Conservation (phyloP, 2,113 vertebrate species). For the Chroicocephalus ridibundus region DNA sequence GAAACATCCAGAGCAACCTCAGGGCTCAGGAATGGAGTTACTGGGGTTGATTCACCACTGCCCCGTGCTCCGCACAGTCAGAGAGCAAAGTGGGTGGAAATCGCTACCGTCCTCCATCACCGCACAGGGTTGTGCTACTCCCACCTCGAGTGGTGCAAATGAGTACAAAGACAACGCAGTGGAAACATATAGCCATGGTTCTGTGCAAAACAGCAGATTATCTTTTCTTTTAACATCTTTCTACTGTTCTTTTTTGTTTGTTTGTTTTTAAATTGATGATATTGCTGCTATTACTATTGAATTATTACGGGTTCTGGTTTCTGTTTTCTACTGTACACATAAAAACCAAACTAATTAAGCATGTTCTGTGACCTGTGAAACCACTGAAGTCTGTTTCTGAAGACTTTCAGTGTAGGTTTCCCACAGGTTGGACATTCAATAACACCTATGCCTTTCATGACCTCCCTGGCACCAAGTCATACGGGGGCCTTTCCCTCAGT, state of each 20-base stretch:
- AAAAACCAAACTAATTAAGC: background rate
- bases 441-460: background rate
- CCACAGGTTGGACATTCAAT: background rate
- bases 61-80: background rate
- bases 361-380: background rate
- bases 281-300: background rate
- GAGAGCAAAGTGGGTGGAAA: constrained; percentile 1
- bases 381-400: background rate
- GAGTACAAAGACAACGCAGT: background rate
- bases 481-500: background rate
- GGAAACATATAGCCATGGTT: background rate
- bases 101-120: background rate
- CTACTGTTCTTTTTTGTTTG: background rate
- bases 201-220: background rate
- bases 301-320: background rate
- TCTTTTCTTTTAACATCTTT: background rate
- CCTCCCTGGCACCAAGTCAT: background rate
- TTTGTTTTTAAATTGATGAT: background rate
- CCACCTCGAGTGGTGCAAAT: background rate
- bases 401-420: background rate
- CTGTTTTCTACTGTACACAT: background rate
- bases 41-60: background rate
- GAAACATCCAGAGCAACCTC: background rate
- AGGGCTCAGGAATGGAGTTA: background rate
- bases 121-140: background rate